A percentile compares a stretch with the other conserved stretches of the same genome.
Conservation (phyloP, 2,113 vertebrate genomes). For the Hippocampus comes region DNA sequence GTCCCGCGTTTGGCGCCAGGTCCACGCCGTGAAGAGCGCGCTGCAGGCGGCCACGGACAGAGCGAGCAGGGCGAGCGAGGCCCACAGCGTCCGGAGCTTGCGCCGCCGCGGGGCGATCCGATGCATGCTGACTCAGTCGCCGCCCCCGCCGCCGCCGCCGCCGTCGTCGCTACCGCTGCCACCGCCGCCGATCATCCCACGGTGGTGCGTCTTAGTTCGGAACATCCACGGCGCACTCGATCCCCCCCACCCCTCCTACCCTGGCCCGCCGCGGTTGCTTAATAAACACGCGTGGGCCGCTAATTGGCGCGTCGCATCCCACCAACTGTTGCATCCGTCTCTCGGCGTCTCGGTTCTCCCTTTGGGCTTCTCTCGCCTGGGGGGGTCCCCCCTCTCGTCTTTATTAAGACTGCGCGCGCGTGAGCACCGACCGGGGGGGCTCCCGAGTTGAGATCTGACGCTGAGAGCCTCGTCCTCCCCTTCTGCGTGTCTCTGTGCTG, state of each 20-base stretch:
- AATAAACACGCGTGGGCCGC: constrained; percentile 27
- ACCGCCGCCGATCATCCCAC: constrained; percentile 31
- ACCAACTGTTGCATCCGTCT: constrained; percentile 64
- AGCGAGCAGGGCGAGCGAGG: constrained; percentile 71
- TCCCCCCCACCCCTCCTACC: constrained; percentile 32
- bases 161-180: constrained; percentile 63
- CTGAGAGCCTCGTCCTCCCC: constrained; percentile 19
- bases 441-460: constrained; percentile 11
- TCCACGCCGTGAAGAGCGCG: constrained; percentile 76
- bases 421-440: constrained; percentile 8
- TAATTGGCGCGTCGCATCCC: constrained; percentile 16
- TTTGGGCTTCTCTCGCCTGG: constrained; percentile 43
- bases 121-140: constrained; percentile 68
- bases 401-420: neutral
- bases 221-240: constrained; percentile 46
- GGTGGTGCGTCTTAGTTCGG: constrained; percentile 1
- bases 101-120: constrained; percentile 74
- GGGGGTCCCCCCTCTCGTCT: neutral
- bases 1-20: constrained; percentile 75
- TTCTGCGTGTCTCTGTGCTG: neutral
- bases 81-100: constrained; percentile 72
- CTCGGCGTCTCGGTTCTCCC: constrained; percentile 20
- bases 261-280: neutral
- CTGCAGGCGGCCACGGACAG: constrained; percentile 75
- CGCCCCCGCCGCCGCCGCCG: constrained; percentile 66